Evolutionary conservation across 2,888 invertebrate species (phyloP), one percentile per base, ranked within the genome.

Genomic region (Xylocampa areola): DNA sequence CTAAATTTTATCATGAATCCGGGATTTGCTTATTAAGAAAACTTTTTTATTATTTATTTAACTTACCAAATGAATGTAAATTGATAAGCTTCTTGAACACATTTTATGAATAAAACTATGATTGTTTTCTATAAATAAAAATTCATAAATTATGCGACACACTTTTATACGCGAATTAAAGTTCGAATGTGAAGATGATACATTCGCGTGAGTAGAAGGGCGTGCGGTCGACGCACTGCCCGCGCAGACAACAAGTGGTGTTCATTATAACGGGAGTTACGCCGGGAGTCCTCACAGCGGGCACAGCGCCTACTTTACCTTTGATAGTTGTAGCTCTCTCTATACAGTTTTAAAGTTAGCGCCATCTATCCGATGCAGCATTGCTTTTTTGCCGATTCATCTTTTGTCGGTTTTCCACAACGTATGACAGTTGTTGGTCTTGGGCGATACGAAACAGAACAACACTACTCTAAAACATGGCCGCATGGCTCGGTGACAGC

Each of bases 191-290:
- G 84, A 88, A 85, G 86, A 89, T 88, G 83, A 87, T 84, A 92
- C 93, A 93, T 93, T 92, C 91, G 91, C 93, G 88, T 84, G 79
- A 86, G 68, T 84, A 80, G 83, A 88, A 90, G 88, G 92, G 92
- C 92, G 92, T 90, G 90, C 93, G 92, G 89, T 87, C 91, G 91
- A 89, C 92, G 91, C 92, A 93, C 92, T 92, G 91, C 92, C 92
- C 91, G 89, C 83, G 73, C 90, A 91, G 88, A 92, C 89, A 91
- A 91, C 90, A 91, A 91, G 90, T 90, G 89, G 82, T 90, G 84
- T 82, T 87, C 87, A 89, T 89, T 92, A 92, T 93, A 93, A 94
- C 93, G 93, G 93, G 93, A 94, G 86, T 91, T 92, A 84, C 86
- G 90, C 86, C 87, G 81, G 88, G 88, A 91, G 89, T 89, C 85